These are phyloP conservation scores for Brienomyrus longianalis DNA, from an alignment of 2,113 vertebrate species.

Conservation along the genomic window DNA sequence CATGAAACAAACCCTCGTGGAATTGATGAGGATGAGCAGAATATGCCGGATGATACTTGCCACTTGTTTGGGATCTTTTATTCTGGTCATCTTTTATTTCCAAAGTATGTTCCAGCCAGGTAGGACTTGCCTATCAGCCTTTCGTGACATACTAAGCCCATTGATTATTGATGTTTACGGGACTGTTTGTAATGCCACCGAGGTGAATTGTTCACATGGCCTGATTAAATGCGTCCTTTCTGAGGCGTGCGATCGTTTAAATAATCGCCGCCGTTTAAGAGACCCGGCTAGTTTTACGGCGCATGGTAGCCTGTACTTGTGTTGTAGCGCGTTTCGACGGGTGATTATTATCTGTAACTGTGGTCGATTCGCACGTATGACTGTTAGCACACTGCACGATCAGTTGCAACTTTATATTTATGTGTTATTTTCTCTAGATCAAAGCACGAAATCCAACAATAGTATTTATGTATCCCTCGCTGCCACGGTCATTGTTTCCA, in stretches of 20 bases:
- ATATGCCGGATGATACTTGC: constrained; percentile 90
- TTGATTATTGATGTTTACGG: constrained; percentile 15
- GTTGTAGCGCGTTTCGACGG: background rate
- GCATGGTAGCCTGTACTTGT: background rate
- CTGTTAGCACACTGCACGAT: background rate
- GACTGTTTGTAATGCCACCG: background rate
- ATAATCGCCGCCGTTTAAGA: background rate
- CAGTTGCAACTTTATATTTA: background rate
- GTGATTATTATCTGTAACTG: background rate
- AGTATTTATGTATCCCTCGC: background rate
- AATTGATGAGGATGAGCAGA: constrained; percentile 91
- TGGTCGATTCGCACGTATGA: background rate
- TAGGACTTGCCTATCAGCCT: constrained; percentile 58
- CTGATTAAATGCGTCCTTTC: background rate
- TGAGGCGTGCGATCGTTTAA: background rate
- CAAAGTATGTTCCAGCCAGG: constrained; percentile 99
- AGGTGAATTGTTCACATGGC: background rate
- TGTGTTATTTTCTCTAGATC: background rate
- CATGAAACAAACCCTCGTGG: constrained; percentile 87
- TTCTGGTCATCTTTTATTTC: constrained; percentile 98
- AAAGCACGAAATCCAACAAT: background rate
- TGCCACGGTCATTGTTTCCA: constrained; percentile 3
- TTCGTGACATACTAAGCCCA: background rate
- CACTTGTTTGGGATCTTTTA: constrained; percentile 94
- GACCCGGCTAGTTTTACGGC: background rate